Percentiles rank a stretch among this genome's conserved stretches.
phyloP scores from a whole-genome alignment of 2,888 invertebrate genomes.

The Napeogenes sylphis region DNA sequence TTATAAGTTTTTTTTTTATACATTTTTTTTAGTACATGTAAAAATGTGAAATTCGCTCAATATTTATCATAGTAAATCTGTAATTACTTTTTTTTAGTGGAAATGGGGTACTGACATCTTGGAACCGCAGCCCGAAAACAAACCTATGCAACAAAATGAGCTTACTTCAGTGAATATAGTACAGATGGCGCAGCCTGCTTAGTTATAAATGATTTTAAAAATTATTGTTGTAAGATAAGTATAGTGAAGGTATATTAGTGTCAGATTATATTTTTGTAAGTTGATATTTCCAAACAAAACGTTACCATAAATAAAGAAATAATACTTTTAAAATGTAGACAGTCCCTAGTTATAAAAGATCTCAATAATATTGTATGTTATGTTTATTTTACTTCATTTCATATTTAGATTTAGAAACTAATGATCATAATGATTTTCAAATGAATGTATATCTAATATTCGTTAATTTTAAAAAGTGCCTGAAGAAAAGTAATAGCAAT shows the following conservation, averaged over 20 bases:
- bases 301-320: too few relatives aligned
- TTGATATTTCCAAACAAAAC: neutral
- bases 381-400: too few relatives aligned
- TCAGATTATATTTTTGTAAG: too few relatives aligned
- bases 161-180: constrained; percentile 33
- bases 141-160: constrained; percentile 47
- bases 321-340: too few relatives aligned
- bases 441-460: too few relatives aligned
- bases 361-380: neutral
- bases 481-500: constrained; percentile 8
- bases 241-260: too few relatives aligned
- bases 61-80: too few relatives aligned
- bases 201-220: constrained; percentile 4
- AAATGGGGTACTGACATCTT: constrained; percentile 58
- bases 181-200: constrained; percentile 30
- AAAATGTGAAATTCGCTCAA: too few relatives aligned
- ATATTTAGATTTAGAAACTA: too few relatives aligned
- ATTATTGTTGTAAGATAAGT: neutral
- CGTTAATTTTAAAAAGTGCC: constrained; percentile 4
- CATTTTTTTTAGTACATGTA: too few relatives aligned
- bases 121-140: constrained; percentile 45
- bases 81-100: constrained; percentile 65
- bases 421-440: too few relatives aligned
- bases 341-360: constrained; percentile 1
- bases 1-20: too few relatives aligned